Conservation (phyloP, 2,113 vertebrate species). For the Bos taurus region DNA sequence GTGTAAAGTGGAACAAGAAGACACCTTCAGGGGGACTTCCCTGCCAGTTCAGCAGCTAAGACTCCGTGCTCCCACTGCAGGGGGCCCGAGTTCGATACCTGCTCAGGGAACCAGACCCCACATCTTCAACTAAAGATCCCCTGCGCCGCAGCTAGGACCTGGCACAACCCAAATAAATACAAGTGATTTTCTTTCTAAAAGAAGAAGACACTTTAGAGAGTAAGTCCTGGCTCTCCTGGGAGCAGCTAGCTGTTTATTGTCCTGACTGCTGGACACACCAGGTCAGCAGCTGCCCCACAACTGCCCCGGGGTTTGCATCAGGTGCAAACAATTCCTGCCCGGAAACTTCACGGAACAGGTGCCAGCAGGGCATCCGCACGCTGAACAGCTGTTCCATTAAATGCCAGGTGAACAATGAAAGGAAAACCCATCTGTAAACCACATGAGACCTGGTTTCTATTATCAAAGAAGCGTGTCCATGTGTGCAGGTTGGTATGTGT, state of each 20-base stretch:
- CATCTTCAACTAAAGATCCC: not conserved
- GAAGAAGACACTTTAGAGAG: not conserved
- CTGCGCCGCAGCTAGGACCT: not conserved
- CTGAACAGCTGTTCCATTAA: not conserved
- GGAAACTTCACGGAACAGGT: too few relatives aligned
- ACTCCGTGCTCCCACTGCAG: not conserved
- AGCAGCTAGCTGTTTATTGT: not conserved
- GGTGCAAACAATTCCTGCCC: not conserved
- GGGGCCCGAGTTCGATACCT: not conserved
- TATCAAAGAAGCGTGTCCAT: not conserved
- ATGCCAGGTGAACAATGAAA: not conserved
- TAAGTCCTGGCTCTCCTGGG: not conserved
- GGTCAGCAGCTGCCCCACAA: too few relatives aligned
- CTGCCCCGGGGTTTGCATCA: not conserved
- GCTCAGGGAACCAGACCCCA: not conserved
- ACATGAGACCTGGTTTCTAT: not conserved
- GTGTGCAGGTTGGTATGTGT: too few relatives aligned
- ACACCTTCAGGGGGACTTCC: not conserved
- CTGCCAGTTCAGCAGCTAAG: not conserved
- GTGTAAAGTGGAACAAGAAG: not conserved
- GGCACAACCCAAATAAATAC: not conserved
- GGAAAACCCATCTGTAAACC: not conserved
- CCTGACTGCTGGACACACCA: not conserved
- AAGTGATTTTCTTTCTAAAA: not conserved
- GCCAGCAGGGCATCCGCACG: not conserved